phyloP scores from a whole-genome alignment of 2,797 vertebrate genomes.

The Microctenopoma lineatum region DNA sequence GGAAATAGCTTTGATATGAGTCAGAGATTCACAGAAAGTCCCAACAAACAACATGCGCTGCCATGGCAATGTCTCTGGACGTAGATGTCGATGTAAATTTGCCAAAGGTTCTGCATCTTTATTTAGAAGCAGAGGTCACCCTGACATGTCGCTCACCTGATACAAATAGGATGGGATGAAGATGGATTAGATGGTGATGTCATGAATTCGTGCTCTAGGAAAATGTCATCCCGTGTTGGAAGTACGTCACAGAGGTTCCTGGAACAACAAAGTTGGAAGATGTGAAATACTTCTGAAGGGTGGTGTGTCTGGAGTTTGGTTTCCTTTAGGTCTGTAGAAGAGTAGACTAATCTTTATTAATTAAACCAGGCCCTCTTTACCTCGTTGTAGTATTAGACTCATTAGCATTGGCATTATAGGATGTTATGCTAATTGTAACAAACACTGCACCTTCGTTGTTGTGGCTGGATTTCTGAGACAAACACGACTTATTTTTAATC shows the following conservation, averaged over 20 bases:
- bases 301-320: not conserved
- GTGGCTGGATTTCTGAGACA: conserved; percentile 23
- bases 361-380: conserved; percentile 43
- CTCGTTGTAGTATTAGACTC: conserved; percentile 17
- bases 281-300: not conserved
- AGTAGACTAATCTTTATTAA: conserved; percentile 49
- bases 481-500: conserved; percentile 19
- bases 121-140: conserved; percentile 52
- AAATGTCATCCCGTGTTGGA: conserved; percentile 26
- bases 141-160: conserved; percentile 18
- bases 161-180: conserved; percentile 52
- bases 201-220: conserved; percentile 32
- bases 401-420: conserved; percentile 6
- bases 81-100: not conserved
- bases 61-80: not conserved
- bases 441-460: conserved; percentile 20
- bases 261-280: conserved; percentile 20
- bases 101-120: conserved; percentile 37
- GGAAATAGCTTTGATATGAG: conserved; percentile 21
- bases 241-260: conserved; percentile 2
- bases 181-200: conserved; percentile 59
- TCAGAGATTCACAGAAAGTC: conserved; percentile 23
- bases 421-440: no score
- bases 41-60: conserved; percentile 20
- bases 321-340: conserved; percentile 9